phyloP scores from a whole-genome alignment of 2,888 invertebrate species.

The Campopleginae sp. region DNA sequence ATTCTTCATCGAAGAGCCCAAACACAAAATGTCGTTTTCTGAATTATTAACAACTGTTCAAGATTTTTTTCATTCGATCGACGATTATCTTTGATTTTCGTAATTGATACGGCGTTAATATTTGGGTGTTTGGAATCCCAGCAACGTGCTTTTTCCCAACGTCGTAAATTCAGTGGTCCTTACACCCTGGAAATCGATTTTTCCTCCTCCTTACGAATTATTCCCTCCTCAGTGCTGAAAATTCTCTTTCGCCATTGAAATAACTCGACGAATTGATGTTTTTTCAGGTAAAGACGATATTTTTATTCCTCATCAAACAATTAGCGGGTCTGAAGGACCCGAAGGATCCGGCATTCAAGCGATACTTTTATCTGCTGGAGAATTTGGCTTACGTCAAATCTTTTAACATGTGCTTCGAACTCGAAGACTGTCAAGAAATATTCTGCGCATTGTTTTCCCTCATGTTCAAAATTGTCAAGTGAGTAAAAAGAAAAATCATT shows the following conservation, averaged over 20 bases:
- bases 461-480: conserved; percentile 98
- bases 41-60: neutral
- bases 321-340: conserved; percentile 97
- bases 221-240: neutral
- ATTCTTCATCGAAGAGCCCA: no score
- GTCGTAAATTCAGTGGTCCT: neutral
- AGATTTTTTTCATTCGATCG: neutral
- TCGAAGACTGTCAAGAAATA: conserved; percentile 98
- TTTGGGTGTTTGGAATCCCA: no score
- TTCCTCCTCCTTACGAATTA: neutral
- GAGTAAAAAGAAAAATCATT: conserved; percentile 83
- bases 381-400: conserved; percentile 99
- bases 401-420: conserved; percentile 99
- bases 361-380: conserved; percentile 98
- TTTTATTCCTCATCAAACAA: conserved; percentile 97
- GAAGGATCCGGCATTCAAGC: conserved; percentile 98
- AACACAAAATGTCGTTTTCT: neutral
- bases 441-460: conserved; percentile 96
- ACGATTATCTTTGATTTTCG: neutral
- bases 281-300: conserved; percentile 89
- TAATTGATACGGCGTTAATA: neutral
- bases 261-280: neutral
- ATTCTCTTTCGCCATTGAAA: neutral
- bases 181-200: neutral
- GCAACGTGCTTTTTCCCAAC: neutral